A percentile compares a stretch with the other conserved stretches of the same genome.
Conservation (phyloP, 2,888 invertebrate species). For the Morpho achilles region DNA sequence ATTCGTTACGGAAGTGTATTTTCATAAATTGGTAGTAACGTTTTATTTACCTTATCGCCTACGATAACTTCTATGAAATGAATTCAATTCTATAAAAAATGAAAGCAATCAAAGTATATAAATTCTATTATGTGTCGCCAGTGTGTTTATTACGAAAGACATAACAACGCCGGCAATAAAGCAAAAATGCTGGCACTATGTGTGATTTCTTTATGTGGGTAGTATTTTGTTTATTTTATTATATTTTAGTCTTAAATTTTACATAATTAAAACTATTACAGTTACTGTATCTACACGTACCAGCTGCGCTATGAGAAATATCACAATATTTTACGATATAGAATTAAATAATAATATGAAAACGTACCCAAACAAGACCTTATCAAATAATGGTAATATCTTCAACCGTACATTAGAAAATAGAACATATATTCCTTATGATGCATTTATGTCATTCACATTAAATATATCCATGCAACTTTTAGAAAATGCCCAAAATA, state of each 20-base stretch:
- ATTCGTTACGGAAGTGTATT: too few relatives aligned
- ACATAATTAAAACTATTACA: too few relatives aligned
- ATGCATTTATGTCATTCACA: slow-evolving; percentile 25
- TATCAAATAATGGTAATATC: neutral
- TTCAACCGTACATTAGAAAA: neutral
- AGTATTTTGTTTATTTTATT: slow-evolving; percentile 5
- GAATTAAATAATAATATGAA: slow-evolving; percentile 9
- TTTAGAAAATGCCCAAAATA: slow-evolving; percentile 31
- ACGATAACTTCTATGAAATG: too few relatives aligned
- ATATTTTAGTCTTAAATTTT: too few relatives aligned
- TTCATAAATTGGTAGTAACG: too few relatives aligned
- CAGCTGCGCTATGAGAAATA: slow-evolving; percentile 4
- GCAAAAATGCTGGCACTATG: slow-evolving; percentile 15
- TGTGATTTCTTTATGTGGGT: slow-evolving; percentile 20
- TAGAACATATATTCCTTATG: slow-evolving; percentile 22
- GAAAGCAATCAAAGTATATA: too few relatives aligned
- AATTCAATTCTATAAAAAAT: too few relatives aligned
- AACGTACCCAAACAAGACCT: neutral
- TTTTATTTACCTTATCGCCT: too few relatives aligned
- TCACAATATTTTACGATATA: slow-evolving; percentile 13
- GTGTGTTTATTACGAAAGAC: slow-evolving; percentile 9
- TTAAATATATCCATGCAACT: slow-evolving; percentile 33
- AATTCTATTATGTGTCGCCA: neutral
- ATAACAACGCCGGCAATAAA: slow-evolving; percentile 15
- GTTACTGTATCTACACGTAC: too few relatives aligned